Base-by-base conservation (phyloP, 2,113 vertebrate genomes). In the Microcebus murinus region DNA sequence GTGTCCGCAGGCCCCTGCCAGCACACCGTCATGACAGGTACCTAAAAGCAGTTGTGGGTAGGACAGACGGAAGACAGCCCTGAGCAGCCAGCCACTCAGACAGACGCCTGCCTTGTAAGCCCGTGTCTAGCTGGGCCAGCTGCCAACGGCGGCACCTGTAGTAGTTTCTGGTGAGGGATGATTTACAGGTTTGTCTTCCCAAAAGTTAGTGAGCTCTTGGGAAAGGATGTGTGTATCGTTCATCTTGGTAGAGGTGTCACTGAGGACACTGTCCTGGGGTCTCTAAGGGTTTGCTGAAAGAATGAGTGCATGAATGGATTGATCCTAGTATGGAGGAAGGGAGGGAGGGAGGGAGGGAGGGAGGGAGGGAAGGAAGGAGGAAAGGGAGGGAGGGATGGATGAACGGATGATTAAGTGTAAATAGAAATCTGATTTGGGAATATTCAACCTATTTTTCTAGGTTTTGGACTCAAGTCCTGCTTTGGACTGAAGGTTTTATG, bases 11-110 rank as follows among this genome's bases (percentile, higher is more conserved):
- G 45, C 45, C 45, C 45, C 45, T 48, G 45, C 45, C 45, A 48
- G 67, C 0, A 4, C 68, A 8, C 1, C 18, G 23, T 36, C 21
- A 5, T 29, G 15, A 36, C 0, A 67, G 29, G 29, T 23, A 7
- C 42, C 27, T 25, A 27, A 11, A 57, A 29, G 11, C 3, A 45
- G n/a, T 39, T 15, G 36, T n/a, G 12, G 48, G 11, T 29, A 67
- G 57, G 55, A 55, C 21, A 77, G 45, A n/a, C 0, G 23, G 45
- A 15, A 36, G 68, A 12, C n/a, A 36, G 17, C n/a, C 23, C 59
- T 1, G 2, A 94, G 76, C 27, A 42, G 77, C 67, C 27, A 2
- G 13, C 23, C 29, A 7, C 3, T 31, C 21, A 3, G 67, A 3
- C 36, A 6, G 42, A 45, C 42, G 42, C 23, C 29, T 18, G 57